These are phyloP conservation scores for Pelvicachromis taeniatus DNA, from an alignment of 2,113 vertebrate species.

Conservation along the genomic window DNA sequence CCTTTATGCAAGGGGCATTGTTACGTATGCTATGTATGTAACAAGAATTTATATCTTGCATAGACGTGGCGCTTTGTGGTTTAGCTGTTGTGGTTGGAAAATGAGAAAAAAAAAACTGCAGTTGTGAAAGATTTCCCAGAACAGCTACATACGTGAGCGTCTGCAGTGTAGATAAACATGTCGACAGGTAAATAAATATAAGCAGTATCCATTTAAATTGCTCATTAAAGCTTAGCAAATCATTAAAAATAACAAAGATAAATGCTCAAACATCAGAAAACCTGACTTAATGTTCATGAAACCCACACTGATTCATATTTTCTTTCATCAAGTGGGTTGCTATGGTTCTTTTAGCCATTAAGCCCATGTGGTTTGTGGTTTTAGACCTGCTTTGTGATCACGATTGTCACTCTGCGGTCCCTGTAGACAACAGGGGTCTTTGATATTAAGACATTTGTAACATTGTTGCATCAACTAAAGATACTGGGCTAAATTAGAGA, in stretches of 20 bases:
- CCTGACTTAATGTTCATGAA: not conserved
- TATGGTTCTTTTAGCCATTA: not conserved
- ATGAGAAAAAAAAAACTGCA: not conserved
- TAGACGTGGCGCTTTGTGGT: not conserved
- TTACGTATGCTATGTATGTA: not conserved
- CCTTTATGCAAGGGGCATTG: not conserved
- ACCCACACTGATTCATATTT: not conserved
- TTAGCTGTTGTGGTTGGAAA: conserved; percentile 34
- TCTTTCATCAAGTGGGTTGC: not conserved
- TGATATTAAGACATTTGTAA: not conserved
- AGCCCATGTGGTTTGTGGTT: conserved; percentile 53
- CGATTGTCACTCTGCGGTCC: not conserved
- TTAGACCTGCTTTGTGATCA: not conserved
- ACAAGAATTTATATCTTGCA: not conserved
- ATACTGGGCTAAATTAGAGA: not conserved
- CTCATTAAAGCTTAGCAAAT: not conserved
- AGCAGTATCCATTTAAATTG: not conserved
- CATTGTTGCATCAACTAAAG: not conserved
- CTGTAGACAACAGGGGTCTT: conserved; percentile 9
- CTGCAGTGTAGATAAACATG: not conserved
- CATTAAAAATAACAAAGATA: not conserved
- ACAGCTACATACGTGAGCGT: not conserved
- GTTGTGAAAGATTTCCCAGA: not conserved
- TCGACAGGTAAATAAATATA: not conserved
- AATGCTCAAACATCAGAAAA: not conserved